A percentile compares a stretch with the other conserved stretches of the same genome.
These are phyloP conservation scores for Musca domestica DNA, from an alignment of 1,140 invertebrate genomes.

Conservation along the genomic window DNA sequence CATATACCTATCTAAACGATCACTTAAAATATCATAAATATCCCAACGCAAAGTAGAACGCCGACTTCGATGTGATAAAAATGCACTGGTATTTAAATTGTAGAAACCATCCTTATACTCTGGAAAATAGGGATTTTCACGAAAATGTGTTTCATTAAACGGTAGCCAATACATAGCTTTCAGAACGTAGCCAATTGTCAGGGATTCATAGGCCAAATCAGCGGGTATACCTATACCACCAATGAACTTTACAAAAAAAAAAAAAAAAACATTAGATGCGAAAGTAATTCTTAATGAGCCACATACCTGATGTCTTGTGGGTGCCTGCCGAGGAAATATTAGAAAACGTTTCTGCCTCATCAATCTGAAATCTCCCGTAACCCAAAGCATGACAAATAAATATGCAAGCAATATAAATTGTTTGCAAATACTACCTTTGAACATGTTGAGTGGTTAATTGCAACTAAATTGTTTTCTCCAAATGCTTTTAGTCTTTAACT, in stretches of 20 bases:
- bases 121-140: slow-evolving; percentile 38
- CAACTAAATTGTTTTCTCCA: too few species aligned
- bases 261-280: not conserved
- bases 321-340: slow-evolving; percentile 39
- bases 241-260: slow-evolving; percentile 35
- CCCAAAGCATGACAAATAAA: too few species aligned
- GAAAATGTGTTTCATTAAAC: slow-evolving; percentile 35
- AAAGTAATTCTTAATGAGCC: too few species aligned
- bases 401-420: not conserved
- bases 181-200: slow-evolving; percentile 38
- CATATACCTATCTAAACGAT: slow-evolving; percentile 35
- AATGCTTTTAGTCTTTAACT: too few species aligned
- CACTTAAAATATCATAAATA: slow-evolving; percentile 36
- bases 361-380: not conserved
- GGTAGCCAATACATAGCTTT: slow-evolving; percentile 41
- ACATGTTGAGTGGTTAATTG: too few species aligned
- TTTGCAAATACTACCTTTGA: slow-evolving; percentile 10
- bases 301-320: slow-evolving; percentile 38
- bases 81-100: too few species aligned
- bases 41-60: slow-evolving; percentile 33
- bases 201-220: slow-evolving; percentile 39
- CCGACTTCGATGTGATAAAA: too few species aligned
- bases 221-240: slow-evolving; percentile 44
- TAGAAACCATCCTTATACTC: slow-evolving; percentile 31
- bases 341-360: slow-evolving; percentile 32